Evolutionary conservation across 2,797 vertebrate species (phyloP).

Genomic region (Sciaenops ocellatus): DNA sequence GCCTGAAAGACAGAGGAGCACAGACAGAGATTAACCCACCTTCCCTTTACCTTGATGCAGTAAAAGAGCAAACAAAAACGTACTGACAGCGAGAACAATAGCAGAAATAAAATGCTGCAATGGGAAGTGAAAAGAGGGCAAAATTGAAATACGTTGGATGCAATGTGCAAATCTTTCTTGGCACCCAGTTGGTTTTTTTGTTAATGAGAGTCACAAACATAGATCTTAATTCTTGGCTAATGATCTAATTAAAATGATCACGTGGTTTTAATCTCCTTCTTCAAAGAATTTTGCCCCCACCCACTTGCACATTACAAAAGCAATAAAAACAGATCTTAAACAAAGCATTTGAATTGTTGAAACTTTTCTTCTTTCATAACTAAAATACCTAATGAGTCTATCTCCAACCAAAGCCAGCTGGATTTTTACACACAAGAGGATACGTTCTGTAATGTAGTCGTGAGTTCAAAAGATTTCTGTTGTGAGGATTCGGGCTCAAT

Average conservation of each 20-base stretch:
- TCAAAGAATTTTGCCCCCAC: slow-evolving; percentile 74
- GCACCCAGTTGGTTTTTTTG: slow-evolving; percentile 77
- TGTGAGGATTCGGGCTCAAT: slow-evolving; percentile 58
- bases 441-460: slow-evolving; percentile 70
- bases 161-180: slow-evolving; percentile 73
- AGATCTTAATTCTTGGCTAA: slow-evolving; percentile 85
- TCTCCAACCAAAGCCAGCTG: slow-evolving; percentile 76
- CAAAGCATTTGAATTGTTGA: slow-evolving; percentile 71
- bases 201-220: slow-evolving; percentile 84
- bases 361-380: slow-evolving; percentile 71
- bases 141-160: slow-evolving; percentile 53
- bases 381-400: slow-evolving; percentile 74
- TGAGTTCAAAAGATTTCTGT: slow-evolving; percentile 74
- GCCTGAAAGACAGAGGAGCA: slow-evolving; percentile 89
- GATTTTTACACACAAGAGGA: slow-evolving; percentile 70
- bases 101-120: slow-evolving; percentile 22
- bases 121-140: slow-evolving; percentile 33
- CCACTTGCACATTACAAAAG: slow-evolving; percentile 67
- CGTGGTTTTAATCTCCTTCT: slow-evolving; percentile 86
- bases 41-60: slow-evolving; percentile 75
- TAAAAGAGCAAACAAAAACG: slow-evolving; percentile 66
- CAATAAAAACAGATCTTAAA: slow-evolving; percentile 71
- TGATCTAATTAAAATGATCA: slow-evolving; percentile 87
- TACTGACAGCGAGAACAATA: slow-evolving; percentile 53
- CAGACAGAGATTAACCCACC: slow-evolving; percentile 78